Evolutionary conservation across 2,888 invertebrate genomes (phyloP), one percentile per base, ranked within the genome.

Genomic region (Endotricha flammealis): DNA sequence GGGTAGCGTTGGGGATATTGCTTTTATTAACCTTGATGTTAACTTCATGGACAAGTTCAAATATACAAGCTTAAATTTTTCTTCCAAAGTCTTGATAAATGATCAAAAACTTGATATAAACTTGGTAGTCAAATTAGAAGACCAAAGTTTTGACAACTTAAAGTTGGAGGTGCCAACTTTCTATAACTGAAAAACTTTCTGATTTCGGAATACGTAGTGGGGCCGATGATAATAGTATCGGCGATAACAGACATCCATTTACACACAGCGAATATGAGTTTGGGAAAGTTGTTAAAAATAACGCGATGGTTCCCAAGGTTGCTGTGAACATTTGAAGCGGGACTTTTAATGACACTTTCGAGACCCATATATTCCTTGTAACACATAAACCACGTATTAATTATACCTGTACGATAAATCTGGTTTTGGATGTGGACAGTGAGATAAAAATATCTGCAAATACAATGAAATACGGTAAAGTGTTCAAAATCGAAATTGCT

Each of bases 241-340:
- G n/a, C n/a, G 20, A 28, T n/a, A 27, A 12, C 13, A 14, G 20
- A 20, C 20, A 33, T 25, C 14, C 14, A 22, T 11, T 22, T 20
- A 31, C 20, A 3, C 8, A 25, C 10, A n/a, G 20, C 29, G 30
- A 36, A 39, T 36, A 22, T 38, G 34, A 45, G 39, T 42, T 44
- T 34, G 37, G 24, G 30, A 32, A 44, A 44, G 36, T 41, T 41
- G 44, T 45, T 45, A 45, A 42, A 46, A 46, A 39, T 42, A 42
- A 46, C 41, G 35, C 37, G 36, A 38, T 29, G 36, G 37, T 24
- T 42, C 37, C 41, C 46, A 33, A 36, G 35, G 46, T 39, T 40
- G 24, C 34, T 29, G 34, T 36, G 40, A 40, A 42, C 34, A 38
- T 40, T 38, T 36, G 23, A 29, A 39, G 27, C 31, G 22, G 29